These are phyloP conservation scores for Melipona quadrifasciata DNA, from an alignment of 1,140 invertebrate species.

Conservation along the genomic window DNA sequence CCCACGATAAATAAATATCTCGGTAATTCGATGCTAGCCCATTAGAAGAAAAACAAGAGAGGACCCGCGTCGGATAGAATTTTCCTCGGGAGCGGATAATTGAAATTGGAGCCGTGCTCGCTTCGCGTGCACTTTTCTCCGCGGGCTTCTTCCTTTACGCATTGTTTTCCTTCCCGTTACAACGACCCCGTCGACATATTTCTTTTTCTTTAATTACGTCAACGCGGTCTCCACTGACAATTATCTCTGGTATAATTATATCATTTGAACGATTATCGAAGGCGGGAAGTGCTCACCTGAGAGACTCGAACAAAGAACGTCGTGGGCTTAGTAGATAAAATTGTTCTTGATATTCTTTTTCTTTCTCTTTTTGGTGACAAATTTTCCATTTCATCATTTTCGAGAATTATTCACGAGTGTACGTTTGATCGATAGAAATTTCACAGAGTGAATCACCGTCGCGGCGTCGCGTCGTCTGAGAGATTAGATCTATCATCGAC, in stretches of 20 bases:
- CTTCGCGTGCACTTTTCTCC: slow-evolving; percentile 14
- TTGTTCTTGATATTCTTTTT: neutral
- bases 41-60: slow-evolving; percentile 66
- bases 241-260: too few relatives aligned
- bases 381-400: neutral
- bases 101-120: slow-evolving; percentile 55
- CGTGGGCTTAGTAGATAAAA: too few relatives aligned
- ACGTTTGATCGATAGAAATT: neutral
- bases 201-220: neutral
- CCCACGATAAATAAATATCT: slow-evolving; percentile 60
- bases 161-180: neutral
- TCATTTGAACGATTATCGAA: neutral
- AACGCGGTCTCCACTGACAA: neutral
- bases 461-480: neutral
- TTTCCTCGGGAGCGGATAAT: slow-evolving; percentile 54
- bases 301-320: too few relatives aligned
- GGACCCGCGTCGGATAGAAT: slow-evolving; percentile 28
- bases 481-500: slow-evolving; percentile 5
- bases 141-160: neutral
- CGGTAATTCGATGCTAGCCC: slow-evolving; percentile 60
- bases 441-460: neutral
- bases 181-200: neutral
- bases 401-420: neutral
- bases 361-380: neutral
- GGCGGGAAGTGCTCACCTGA: too few relatives aligned